These are phyloP conservation scores for Trichopoda pennipes DNA, from an alignment of 2,888 invertebrate genomes.

Conservation along the genomic window DNA sequence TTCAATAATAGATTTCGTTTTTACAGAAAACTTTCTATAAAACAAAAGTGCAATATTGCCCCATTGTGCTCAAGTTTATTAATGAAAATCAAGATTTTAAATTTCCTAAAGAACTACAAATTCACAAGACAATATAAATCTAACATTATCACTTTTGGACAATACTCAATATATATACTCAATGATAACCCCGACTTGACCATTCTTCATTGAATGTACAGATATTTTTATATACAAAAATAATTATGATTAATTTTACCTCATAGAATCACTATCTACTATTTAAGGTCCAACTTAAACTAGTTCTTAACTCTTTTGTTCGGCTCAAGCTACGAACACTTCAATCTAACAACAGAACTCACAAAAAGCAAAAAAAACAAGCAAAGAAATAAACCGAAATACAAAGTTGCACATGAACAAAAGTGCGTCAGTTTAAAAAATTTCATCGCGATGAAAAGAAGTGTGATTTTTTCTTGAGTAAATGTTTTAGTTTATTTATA, in stretches of 20 bases:
- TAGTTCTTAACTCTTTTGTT: constrained; percentile 40
- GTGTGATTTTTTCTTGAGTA: constrained; percentile 24
- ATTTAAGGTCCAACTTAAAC: neutral
- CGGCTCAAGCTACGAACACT: neutral
- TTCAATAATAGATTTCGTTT: too few species aligned
- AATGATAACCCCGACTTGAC: constrained; percentile 32
- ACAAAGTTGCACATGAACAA: constrained; percentile 39
- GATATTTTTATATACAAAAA: neutral
- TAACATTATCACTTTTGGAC: too few species aligned
- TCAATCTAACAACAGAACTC: constrained; percentile 23
- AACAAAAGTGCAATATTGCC: neutral
- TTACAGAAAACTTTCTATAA: neutral
- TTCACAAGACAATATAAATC: neutral
- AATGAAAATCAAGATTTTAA: neutral
- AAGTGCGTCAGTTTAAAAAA: constrained; percentile 56
- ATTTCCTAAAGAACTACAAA: constrained; percentile 20
- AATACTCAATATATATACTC: constrained; percentile 1
- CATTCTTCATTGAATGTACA: neutral
- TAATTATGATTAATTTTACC: constrained; percentile 11
- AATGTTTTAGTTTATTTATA: neutral
- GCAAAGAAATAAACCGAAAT: constrained; percentile 3
- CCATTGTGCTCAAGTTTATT: constrained; percentile 4
- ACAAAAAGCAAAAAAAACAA: constrained; percentile 1
- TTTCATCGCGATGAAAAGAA: constrained; percentile 44
- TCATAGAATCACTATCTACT: constrained; percentile 5